Base-by-base conservation (phyloP, 1,140 invertebrate species). In the Colletes latitarsis region DNA sequence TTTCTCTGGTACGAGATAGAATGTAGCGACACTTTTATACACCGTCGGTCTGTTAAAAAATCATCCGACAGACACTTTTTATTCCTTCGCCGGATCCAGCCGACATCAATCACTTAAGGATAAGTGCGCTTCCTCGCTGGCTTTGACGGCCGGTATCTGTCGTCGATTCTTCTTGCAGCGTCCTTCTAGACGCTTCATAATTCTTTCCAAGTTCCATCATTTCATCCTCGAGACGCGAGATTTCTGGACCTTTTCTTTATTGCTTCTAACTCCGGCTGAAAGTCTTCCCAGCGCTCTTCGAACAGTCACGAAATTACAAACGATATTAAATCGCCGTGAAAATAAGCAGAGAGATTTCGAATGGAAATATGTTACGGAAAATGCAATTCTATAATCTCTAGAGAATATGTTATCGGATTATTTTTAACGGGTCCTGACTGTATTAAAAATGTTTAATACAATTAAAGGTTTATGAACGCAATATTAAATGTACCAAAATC, bases 111-210 rank as follows among this genome's bases (percentile, higher is more conserved):
- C 88, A 89, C 81, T 81, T 84, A 81, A 83, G 78, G 83, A 79
- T 83, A 85, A 85, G 81, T 83, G 81, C 82, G 82, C 78, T 80
- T 81, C 62, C 82, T 72, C 62, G 76, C 83, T 83, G 82, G 81
- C 81, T 83, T 89, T 89, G 78, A 91, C 90, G 82, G 75, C 78
- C 67, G 86, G 86, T 85, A 86, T 89, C 79, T 84, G 86, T 88
- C 83, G 87, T 86, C 90, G 89, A 84, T 90, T 91, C 84, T 90
- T 87, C 79, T 89, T 90, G 70, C 87, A 81, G 53, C 83, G 82
- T 81, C 80, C 68, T 75, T 57, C 80, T 67, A 76, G 82, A 52
- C 88, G 81, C 58, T 76, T 84, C 78, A 80, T 85, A 81, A 82
- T 82, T 83, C 80, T 81, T 83, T 89, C 87, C 70, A 84, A 84